Conservation (phyloP, 2,113 vertebrate species). For the Paedocypris sp. region DNA sequence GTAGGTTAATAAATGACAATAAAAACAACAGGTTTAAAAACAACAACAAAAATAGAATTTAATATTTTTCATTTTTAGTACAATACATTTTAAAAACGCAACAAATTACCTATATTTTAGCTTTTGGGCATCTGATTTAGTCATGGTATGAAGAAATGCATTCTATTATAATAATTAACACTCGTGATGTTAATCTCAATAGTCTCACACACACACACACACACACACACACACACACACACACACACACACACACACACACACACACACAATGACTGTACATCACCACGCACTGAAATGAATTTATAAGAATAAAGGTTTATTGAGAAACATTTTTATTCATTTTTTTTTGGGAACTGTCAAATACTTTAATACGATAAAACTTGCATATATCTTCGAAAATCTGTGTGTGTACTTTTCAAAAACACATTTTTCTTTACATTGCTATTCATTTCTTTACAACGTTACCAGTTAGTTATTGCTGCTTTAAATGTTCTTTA, state of each 20-base stretch:
- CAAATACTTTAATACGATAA: conserved; percentile 51
- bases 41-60: too few species aligned
- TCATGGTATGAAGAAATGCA: too few species aligned
- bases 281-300: conserved; percentile 4
- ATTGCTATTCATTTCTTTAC: conserved; percentile 41
- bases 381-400: conserved; percentile 45
- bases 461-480: conserved; percentile 48
- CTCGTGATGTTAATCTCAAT: too few species aligned
- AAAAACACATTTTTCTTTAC: conserved; percentile 45
- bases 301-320: conserved; percentile 54
- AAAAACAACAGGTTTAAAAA: too few species aligned
- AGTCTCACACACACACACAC: background rate
- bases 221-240: background rate
- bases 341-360: conserved; percentile 41
- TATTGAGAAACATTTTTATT: conserved; percentile 51
- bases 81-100: too few species aligned
- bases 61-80: too few species aligned
- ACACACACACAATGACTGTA: background rate
- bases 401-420: too few species aligned
- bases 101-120: too few species aligned
- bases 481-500: conserved; percentile 42
- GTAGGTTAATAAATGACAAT: too few species aligned
- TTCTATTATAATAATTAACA: too few species aligned
- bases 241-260: conserved; percentile 2
- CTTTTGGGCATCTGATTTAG: background rate